Conservation (phyloP, 2,888 invertebrate species). For the Deilephila porcellus region DNA sequence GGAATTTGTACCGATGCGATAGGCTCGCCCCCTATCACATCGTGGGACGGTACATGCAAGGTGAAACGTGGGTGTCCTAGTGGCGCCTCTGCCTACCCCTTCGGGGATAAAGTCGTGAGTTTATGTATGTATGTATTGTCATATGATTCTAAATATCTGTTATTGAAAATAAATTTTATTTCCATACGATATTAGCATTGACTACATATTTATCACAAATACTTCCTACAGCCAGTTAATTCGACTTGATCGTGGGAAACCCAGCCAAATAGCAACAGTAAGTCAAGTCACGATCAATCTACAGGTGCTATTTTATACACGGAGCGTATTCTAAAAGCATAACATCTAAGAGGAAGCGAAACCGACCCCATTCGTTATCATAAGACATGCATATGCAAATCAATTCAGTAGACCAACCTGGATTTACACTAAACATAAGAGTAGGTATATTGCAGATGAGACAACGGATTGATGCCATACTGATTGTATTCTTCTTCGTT, state of each 20-base stretch:
- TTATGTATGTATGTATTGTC: too few relatives aligned
- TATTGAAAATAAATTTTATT: too few relatives aligned
- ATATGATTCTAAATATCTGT: too few relatives aligned
- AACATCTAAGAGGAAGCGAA: constrained; percentile 39
- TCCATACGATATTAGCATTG: not conserved
- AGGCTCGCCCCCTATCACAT: too few relatives aligned
- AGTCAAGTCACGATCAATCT: constrained; percentile 29
- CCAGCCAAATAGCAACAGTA: constrained; percentile 1
- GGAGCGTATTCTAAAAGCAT: constrained; percentile 29
- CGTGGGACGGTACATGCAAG: too few relatives aligned
- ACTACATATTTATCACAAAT: not conserved
- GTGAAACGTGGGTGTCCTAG: too few relatives aligned
- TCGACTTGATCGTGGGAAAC: constrained; percentile 18
- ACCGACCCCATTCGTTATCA: constrained; percentile 63
- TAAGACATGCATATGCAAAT: constrained; percentile 71
- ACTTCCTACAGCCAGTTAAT: not conserved
- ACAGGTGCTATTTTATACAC: constrained; percentile 30
- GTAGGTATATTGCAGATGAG: constrained; percentile 15
- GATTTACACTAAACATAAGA: constrained; percentile 30
- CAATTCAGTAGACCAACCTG: constrained; percentile 52
- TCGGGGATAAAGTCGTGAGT: too few relatives aligned
- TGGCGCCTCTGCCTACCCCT: too few relatives aligned
- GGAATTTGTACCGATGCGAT: too few relatives aligned
- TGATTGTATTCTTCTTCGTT: not conserved
- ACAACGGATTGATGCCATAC: not conserved